phyloP scores from a whole-genome alignment of 2,888 invertebrate species.

The Thelaira solivaga region DNA sequence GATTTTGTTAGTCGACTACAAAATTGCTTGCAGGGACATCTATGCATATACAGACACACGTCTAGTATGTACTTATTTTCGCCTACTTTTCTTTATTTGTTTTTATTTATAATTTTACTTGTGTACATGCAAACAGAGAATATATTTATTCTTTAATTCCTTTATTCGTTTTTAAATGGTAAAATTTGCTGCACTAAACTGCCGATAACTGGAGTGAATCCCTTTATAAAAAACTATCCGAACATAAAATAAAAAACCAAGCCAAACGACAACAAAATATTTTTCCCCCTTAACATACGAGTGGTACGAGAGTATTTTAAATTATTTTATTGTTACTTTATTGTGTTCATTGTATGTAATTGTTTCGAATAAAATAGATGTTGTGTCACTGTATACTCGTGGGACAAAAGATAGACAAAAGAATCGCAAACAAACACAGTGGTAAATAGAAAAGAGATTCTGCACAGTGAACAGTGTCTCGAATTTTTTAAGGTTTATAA shows the following conservation, averaged over 20 bases:
- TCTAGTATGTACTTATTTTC: neutral
- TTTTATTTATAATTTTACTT: neutral
- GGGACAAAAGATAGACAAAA: conserved; percentile 23
- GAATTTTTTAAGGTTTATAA: no score
- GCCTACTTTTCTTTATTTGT: neutral
- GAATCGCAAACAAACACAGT: neutral
- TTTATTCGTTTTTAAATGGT: conserved; percentile 1
- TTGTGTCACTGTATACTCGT: conserved; percentile 41
- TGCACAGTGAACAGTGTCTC: neutral
- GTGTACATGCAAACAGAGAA: neutral
- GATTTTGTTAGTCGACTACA: no score
- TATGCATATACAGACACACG: neutral
- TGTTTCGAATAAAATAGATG: conserved; percentile 38
- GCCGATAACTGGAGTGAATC: conserved; percentile 1
- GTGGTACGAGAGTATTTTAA: no score
- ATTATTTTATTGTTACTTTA: conserved; percentile 12
- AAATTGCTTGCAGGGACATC: no score
- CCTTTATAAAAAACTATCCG: conserved; percentile 2
- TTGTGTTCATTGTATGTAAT: conserved; percentile 19
- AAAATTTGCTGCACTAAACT: conserved; percentile 3
- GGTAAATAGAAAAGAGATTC: no score
- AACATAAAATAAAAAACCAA: neutral
- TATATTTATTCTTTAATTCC: conserved; percentile 11
- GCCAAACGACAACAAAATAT: neutral
- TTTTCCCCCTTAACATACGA: conserved; percentile 1